A percentile compares a stretch with the other conserved stretches of the same genome.
phyloP scores from a whole-genome alignment of 2,113 vertebrate species.

The Ammodytes dubius region DNA sequence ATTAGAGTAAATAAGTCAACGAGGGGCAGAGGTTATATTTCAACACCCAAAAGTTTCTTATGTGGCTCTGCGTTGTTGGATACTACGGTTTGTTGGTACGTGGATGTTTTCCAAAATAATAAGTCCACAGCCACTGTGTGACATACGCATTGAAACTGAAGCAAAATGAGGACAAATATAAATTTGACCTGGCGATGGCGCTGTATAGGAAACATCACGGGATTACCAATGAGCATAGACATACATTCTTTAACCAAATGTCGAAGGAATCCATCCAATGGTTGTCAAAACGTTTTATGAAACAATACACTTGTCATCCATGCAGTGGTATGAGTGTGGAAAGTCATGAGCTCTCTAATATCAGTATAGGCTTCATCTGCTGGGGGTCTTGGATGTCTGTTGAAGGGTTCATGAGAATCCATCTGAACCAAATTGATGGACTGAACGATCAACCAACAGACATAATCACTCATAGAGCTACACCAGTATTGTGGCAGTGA shows the following conservation, averaged over 20 bases:
- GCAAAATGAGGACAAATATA: too few relatives aligned
- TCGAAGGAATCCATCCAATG: too few relatives aligned
- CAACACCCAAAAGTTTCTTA: background rate
- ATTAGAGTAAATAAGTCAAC: constrained; percentile 2
- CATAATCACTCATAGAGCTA: background rate
- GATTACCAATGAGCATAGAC: too few relatives aligned
- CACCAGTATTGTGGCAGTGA: background rate
- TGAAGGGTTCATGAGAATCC: background rate
- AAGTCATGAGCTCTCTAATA: too few relatives aligned
- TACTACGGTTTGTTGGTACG: background rate
- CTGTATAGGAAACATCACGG: too few relatives aligned
- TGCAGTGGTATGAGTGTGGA: too few relatives aligned
- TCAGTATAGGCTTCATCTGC: background rate
- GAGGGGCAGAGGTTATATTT: background rate
- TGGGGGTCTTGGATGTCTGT: background rate
- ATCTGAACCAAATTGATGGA: background rate
- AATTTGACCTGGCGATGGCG: too few relatives aligned
- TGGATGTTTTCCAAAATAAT: background rate
- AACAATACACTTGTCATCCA: too few relatives aligned
- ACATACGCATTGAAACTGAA: too few relatives aligned
- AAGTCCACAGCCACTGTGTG: background rate
- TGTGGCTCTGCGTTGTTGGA: background rate
- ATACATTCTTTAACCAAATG: too few relatives aligned
- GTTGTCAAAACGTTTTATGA: too few relatives aligned
- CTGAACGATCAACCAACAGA: background rate